These are phyloP conservation scores for Sebastes taczanowskii DNA, from an alignment of 2,797 vertebrate genomes.

Conservation along the genomic window DNA sequence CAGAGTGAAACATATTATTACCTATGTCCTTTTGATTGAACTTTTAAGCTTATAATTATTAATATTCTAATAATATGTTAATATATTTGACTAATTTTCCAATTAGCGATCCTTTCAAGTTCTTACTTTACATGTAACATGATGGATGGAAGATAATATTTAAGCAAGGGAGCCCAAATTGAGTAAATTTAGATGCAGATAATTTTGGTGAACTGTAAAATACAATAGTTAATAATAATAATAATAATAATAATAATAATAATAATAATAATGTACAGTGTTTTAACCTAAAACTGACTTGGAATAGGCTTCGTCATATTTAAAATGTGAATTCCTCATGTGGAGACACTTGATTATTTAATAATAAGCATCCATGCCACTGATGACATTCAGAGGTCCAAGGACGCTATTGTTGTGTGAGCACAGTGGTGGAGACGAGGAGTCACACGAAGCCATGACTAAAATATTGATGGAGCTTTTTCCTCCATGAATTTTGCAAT, in stretches of 20 bases:
- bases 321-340: background rate
- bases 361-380: background rate
- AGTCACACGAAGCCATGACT: constrained; percentile 34
- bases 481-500: constrained; percentile 46
- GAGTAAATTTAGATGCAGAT: background rate
- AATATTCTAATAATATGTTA: background rate
- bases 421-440: constrained; percentile 7
- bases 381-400: background rate
- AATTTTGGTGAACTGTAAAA: background rate
- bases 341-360: background rate
- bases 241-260: too few relatives aligned
- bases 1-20: background rate
- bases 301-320: background rate
- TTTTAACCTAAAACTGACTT: background rate
- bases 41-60: background rate
- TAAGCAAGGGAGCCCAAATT: background rate
- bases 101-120: background rate
- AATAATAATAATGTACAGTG: too few relatives aligned
- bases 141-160: background rate
- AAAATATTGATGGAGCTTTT: constrained; percentile 60
- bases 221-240: background rate
- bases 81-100: background rate
- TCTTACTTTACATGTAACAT: background rate
- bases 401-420: constrained; percentile 11
- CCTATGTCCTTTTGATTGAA: background rate